Percentiles rank a stretch among this genome's conserved stretches.
Evolutionary conservation across 2,888 invertebrate genomes (phyloP).

Genomic region (Drosophila mettleri): DNA sequence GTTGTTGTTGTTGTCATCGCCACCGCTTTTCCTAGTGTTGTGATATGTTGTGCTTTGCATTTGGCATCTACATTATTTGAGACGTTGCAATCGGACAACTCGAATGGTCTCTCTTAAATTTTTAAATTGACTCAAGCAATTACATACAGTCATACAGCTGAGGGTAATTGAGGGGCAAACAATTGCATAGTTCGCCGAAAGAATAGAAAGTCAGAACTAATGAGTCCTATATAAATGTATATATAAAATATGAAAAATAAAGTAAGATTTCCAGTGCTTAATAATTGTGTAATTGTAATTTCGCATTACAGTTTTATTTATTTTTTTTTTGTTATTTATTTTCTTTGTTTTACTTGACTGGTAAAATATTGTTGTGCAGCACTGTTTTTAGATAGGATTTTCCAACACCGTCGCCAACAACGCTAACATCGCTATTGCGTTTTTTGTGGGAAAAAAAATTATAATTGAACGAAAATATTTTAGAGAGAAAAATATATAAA

Average conservation of each 20-base stretch:
- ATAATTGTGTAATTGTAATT: not conserved
- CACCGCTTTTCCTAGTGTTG: constrained; percentile 49
- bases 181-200: not conserved
- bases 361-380: constrained; percentile 27
- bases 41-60: constrained; percentile 31
- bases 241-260: not conserved
- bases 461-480: constrained; percentile 26
- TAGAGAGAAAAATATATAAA: constrained; percentile 20
- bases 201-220: not conserved
- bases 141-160: constrained; percentile 19
- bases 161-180: not conserved
- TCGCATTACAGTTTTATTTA: not conserved
- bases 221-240: too few relatives aligned
- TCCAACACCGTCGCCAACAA: constrained; percentile 61
- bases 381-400: constrained; percentile 32
- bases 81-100: not conserved
- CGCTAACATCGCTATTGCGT: constrained; percentile 69
- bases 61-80: constrained; percentile 11
- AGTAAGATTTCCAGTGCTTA: not conserved
- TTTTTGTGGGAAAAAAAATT: constrained; percentile 45
- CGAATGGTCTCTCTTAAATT: not conserved
- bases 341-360: constrained; percentile 38
- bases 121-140: not conserved
- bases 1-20: constrained; percentile 54
- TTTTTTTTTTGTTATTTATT: constrained; percentile 16